Evolutionary conservation across 1,140 invertebrate species (phyloP).

Genomic region (Pectinophora gossypiella): DNA sequence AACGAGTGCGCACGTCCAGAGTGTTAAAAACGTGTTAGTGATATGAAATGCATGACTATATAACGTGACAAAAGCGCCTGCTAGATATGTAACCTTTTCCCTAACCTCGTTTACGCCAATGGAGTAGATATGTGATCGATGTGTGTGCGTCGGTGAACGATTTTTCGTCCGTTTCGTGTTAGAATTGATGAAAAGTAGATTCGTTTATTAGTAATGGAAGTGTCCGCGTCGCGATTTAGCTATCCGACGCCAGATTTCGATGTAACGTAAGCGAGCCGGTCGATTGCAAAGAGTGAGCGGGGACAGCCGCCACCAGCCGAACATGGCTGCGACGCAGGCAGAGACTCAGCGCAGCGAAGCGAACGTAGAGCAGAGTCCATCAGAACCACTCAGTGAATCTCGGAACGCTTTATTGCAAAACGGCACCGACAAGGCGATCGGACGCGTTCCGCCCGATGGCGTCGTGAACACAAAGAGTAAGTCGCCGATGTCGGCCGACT

Average conservation of each 20-base stretch:
- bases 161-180: slow-evolving; percentile 75
- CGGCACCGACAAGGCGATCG: slow-evolving; percentile 75
- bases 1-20: slow-evolving; percentile 46
- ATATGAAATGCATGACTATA: slow-evolving; percentile 68
- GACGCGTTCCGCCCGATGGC: slow-evolving; percentile 70
- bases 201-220: slow-evolving; percentile 75
- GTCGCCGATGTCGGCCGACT: slow-evolving; percentile 67
- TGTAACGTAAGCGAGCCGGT: slow-evolving; percentile 75
- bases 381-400: slow-evolving; percentile 78
- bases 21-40: slow-evolving; percentile 64
- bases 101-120: slow-evolving; percentile 83
- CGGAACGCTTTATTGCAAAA: slow-evolving; percentile 78
- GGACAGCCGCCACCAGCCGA: slow-evolving; percentile 73
- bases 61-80: slow-evolving; percentile 70
- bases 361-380: slow-evolving; percentile 77
- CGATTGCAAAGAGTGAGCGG: slow-evolving; percentile 75
- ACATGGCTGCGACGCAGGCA: slow-evolving; percentile 81
- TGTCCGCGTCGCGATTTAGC: slow-evolving; percentile 72
- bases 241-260: slow-evolving; percentile 74
- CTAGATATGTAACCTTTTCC: slow-evolving; percentile 79
- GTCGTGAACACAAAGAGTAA: slow-evolving; percentile 73
- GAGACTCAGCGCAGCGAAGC: slow-evolving; percentile 79
- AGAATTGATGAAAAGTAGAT: slow-evolving; percentile 73
- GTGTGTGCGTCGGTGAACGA: slow-evolving; percentile 79
- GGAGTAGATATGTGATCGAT: slow-evolving; percentile 81